Percentiles rank a stretch among this genome's conserved stretches.
Evolutionary conservation across 2,113 vertebrate species (phyloP).

Genomic region (Pterocles orientalis): DNA sequence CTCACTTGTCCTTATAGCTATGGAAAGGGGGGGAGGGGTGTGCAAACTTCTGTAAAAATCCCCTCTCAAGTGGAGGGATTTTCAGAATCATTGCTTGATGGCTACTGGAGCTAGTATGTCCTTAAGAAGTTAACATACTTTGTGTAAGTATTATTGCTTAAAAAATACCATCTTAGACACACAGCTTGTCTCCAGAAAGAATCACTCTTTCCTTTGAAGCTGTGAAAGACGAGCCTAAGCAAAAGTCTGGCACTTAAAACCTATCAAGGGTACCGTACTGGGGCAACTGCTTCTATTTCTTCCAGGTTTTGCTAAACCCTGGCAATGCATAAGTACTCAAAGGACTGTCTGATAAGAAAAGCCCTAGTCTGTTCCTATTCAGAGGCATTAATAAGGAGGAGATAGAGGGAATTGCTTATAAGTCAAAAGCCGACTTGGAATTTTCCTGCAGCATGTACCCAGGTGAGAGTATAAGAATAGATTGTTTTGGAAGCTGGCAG

Average conservation of each 20-base stretch:
- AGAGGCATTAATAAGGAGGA: background rate
- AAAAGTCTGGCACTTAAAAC: background rate
- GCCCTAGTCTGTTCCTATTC: background rate
- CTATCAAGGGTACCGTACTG: background rate
- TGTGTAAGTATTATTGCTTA: background rate
- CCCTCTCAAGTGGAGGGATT: background rate
- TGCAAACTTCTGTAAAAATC: background rate
- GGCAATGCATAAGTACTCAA: background rate
- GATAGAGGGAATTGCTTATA: background rate
- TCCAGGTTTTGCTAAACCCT: background rate
- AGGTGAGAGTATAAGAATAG: background rate
- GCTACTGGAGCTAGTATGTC: background rate
- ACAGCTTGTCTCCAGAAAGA: constrained; percentile 9
- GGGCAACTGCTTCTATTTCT: background rate
- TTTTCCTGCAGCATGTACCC: background rate
- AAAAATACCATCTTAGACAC: background rate
- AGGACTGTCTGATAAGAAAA: background rate
- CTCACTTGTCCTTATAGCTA: background rate
- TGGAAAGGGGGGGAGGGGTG: background rate
- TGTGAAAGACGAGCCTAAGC: background rate
- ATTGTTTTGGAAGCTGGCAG: background rate
- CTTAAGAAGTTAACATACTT: background rate
- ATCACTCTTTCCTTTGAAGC: background rate
- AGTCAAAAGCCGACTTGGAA: background rate
- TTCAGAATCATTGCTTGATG: background rate